Conservation (phyloP, 2,888 invertebrate species). For the Dermolepida albohirtum region DNA sequence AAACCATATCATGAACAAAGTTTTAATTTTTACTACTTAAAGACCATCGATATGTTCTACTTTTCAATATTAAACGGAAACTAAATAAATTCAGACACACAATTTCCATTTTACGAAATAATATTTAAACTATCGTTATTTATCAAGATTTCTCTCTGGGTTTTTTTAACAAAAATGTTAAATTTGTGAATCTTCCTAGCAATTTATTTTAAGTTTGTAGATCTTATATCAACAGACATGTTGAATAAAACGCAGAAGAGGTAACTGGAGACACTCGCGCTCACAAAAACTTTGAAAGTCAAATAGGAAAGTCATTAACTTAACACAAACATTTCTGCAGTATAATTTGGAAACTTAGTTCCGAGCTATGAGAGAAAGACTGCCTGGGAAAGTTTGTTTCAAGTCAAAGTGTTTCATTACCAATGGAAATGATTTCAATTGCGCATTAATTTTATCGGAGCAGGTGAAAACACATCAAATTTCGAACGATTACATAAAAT, state of each 20-base stretch:
- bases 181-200: constrained; percentile 13
- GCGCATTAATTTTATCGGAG: constrained; percentile 3
- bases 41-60: too few relatives aligned
- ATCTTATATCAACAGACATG: constrained; percentile 18
- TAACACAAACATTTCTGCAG: constrained; percentile 31
- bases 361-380: not conserved
- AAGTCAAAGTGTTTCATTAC: constrained; percentile 20
- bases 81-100: too few relatives aligned
- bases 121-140: too few relatives aligned
- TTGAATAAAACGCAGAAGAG: not conserved
- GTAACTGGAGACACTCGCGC: constrained; percentile 7
- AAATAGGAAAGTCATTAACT: constrained; percentile 36
- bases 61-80: too few relatives aligned
- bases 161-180: not conserved
- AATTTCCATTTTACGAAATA: too few relatives aligned
- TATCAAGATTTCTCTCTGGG: too few relatives aligned
- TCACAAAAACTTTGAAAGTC: constrained; percentile 35
- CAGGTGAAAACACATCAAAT: constrained; percentile 8
- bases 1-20: too few relatives aligned
- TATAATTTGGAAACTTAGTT: constrained; percentile 18
- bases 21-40: too few relatives aligned
- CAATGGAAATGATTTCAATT: constrained; percentile 24
- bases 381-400: not conserved
- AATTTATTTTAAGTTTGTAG: constrained; percentile 19
- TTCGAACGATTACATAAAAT: not conserved